Percentiles rank a stretch among this genome's conserved stretches.
Evolutionary conservation across 2,888 invertebrate species (phyloP).

Genomic region (Perizoma affinitatum): DNA sequence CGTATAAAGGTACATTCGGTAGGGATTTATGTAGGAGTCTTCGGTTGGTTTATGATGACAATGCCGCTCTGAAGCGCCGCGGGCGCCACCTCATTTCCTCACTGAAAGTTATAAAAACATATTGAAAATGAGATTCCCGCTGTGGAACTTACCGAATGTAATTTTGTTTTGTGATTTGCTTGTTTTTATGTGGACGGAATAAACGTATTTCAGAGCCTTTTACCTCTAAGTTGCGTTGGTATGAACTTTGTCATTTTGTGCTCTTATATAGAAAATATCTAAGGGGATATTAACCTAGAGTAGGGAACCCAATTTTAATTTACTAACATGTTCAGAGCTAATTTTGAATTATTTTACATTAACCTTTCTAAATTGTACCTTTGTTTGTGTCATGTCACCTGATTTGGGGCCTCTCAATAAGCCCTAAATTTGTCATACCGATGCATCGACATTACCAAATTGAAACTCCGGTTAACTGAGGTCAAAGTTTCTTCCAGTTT

Average conservation of each 20-base stretch:
- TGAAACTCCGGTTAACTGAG: too few species aligned
- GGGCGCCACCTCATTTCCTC: slow-evolving; percentile 82
- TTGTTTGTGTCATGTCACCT: too few species aligned
- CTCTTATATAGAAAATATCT: not conserved
- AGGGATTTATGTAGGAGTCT: slow-evolving; percentile 80
- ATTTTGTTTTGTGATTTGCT: slow-evolving; percentile 82
- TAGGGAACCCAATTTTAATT: too few species aligned
- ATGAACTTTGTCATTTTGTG: slow-evolving; percentile 45
- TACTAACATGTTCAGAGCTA: too few species aligned
- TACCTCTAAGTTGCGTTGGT: slow-evolving; percentile 51
- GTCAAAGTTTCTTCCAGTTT: too few species aligned
- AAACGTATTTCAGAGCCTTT: slow-evolving; percentile 64
- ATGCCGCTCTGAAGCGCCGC: slow-evolving; percentile 70
- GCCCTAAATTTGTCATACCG: too few species aligned
- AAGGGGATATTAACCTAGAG: too few species aligned
- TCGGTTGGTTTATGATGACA: slow-evolving; percentile 82
- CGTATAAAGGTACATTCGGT: slow-evolving; percentile 81
- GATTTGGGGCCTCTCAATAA: too few species aligned
- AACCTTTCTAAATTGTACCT: too few species aligned
- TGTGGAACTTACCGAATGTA: slow-evolving; percentile 76
- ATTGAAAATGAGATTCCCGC: slow-evolving; percentile 83
- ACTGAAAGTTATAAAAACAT: slow-evolving; percentile 84
- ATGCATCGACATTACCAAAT: too few species aligned
- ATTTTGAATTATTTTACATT: too few species aligned
- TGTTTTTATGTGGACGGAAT: slow-evolving; percentile 76